Base-by-base conservation (phyloP, 2,888 invertebrate species). In the Eupithecia subfuscata region DNA sequence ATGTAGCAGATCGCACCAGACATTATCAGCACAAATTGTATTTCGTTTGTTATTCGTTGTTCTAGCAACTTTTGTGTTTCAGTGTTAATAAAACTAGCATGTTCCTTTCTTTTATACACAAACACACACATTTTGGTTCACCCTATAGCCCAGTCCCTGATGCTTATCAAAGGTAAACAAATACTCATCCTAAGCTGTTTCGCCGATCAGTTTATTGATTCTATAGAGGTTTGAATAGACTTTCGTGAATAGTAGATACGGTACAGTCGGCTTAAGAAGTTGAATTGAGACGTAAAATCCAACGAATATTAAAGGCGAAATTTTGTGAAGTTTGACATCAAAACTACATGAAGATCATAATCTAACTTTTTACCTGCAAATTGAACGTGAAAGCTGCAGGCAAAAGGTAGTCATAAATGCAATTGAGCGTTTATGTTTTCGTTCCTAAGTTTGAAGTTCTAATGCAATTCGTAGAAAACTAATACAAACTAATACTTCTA, bases 1-100 rank as follows among this genome's bases (percentile, higher is more conserved):
- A 34, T 64, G 30, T 64, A 64, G 6, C 64, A 64, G 16, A 34
- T 16, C 18, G 9, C 30, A 16, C 18, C 18, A 64, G 34, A 34
- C 64, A 34, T 63, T 63, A 34, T 34, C 18, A 64, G 64, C 64
- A 81, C 82, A 81, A 83, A 85, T 85, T 82, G 81, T 81, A 79
- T 82, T 80, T 70, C 22, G 65, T 70, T 78, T 76, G 80, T 77
- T 78, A 80, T 79, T 77, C 68, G 45, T 76, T 70, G 65, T 22
- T 25, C 22, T 25, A 60, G 43, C 65, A 48, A 71, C n/a, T 75
- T 63, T 18, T 71, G 71, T 71, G 60, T 75, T 30, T 71, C 56
- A 64, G 34, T 30, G 22, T 60, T 60, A 60, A 25, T 60, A 25
- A 56, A 60, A 25, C 16, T 34, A 34, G 34, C 18, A 34, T 34